Conservation (phyloP, 2,797 vertebrate species). For the Rhinoraja longicauda region DNA sequence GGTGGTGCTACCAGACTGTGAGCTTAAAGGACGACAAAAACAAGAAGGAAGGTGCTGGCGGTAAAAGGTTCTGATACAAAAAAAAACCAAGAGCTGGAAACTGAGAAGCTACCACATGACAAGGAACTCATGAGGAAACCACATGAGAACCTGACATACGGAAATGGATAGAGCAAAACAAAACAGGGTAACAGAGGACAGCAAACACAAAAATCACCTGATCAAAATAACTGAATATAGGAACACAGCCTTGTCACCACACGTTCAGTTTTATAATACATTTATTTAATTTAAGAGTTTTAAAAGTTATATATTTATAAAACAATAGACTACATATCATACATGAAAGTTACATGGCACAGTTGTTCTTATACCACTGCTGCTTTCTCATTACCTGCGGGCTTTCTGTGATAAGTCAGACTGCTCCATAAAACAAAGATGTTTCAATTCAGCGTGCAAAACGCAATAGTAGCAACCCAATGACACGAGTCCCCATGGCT, state of each 20-base stretch:
- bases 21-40: not conserved
- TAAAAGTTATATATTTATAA: not conserved
- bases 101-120: not conserved
- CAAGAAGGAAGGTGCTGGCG: not conserved
- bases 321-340: not conserved
- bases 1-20: too few species aligned
- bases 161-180: not conserved
- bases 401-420: conserved; percentile 24
- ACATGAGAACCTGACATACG: not conserved
- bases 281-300: not conserved
- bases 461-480: conserved; percentile 12
- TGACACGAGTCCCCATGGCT: conserved; percentile 22
- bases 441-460: conserved; percentile 37
- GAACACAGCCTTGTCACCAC: not conserved
- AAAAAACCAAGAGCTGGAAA: not conserved
- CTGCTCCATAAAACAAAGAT: conserved; percentile 34
- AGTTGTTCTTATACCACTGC: not conserved
- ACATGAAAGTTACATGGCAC: conserved; percentile 10
- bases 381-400: conserved; percentile 21
- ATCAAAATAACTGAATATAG: not conserved
- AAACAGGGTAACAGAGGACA: not conserved
- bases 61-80: not conserved
- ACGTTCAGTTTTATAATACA: not conserved
- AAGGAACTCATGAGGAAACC: not conserved
- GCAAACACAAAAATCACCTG: conserved; percentile 11